Percentiles rank a stretch among this genome's conserved stretches.
phyloP scores from a whole-genome alignment of 2,888 invertebrate genomes.

The Tridacna crocea region DNA sequence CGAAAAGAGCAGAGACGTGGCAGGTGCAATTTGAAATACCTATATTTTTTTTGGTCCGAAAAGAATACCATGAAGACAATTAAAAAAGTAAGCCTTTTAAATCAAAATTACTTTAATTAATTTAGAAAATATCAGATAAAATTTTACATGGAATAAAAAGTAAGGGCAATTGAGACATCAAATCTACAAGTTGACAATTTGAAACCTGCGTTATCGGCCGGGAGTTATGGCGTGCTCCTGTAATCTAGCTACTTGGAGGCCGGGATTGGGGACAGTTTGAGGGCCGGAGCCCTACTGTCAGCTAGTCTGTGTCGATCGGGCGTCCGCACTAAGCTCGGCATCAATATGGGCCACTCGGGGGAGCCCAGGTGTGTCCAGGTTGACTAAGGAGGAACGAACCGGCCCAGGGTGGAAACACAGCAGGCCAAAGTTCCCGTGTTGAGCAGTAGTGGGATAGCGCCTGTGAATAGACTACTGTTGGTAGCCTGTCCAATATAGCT shows the following conservation, averaged over 20 bases:
- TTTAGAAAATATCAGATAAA: no score
- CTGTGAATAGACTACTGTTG: constrained; percentile 87
- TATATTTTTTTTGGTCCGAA: no score
- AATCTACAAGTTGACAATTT: no score
- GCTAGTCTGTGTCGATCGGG: constrained; percentile 87
- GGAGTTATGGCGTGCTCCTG: constrained; percentile 18
- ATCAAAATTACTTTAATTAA: no score
- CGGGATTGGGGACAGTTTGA: constrained; percentile 74
- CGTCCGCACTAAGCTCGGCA: no score
- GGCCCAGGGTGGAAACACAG: constrained; percentile 25
- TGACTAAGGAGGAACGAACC: constrained; percentile 23
- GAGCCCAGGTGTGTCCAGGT: constrained; percentile 7
- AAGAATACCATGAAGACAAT: no score
- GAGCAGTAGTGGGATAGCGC: constrained; percentile 25
- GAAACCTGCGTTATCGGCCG: background rate
- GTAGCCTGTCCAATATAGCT: constrained; percentile 93
- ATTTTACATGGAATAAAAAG: no score
- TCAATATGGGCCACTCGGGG: constrained; percentile 23
- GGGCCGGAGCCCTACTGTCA: constrained; percentile 13
- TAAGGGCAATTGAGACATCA: no score
- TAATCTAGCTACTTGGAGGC: constrained; percentile 23
- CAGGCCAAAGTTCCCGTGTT: constrained; percentile 23
- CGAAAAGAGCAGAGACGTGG: no score
- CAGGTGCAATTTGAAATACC: no score
- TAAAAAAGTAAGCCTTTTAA: no score